Evolutionary conservation across 2,113 vertebrate species (phyloP), one percentile per base, ranked within the genome.

Genomic region (Gorsachius goisagi): DNA sequence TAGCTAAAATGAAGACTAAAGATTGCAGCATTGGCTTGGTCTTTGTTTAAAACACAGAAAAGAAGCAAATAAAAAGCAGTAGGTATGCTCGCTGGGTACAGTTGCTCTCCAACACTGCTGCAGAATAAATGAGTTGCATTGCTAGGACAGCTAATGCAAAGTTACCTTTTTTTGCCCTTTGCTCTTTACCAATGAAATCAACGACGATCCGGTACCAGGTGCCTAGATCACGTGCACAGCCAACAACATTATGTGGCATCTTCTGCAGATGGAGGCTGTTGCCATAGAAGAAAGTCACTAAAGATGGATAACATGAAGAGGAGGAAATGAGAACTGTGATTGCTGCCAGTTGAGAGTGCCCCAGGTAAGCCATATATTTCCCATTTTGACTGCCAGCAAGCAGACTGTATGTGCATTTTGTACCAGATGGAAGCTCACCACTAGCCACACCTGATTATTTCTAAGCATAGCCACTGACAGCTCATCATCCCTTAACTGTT

Each of bases 211-310:
- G n/a, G 41, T n/a, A 81, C 50, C 53, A 69, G 66, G 71, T 77
- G 84, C 59, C 84, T 92, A 92, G 50, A 58, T 14, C 6, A 3
- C 0, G 2, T 5, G 41, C 26, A 76, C 28, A 91, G 80, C 32
- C 91, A 93, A 88, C 28, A 89, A 91, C 91, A 91, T 64, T 63
- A 92, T 66, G 50, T 58, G 67, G 37, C 59, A 55, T 85, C 86
- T 93, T 92, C 87, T 74, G 77, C 71, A 85, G 94, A 80, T 58
- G 84, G 50, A 94, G 81, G 58, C 67, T 92, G 85, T 91, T 96
- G 73, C 88, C 94, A 73, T 4, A 85, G 95, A 87, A 92, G 95
- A 85, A 95, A 94, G 66, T 96, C 96, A 97, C 96, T 97, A 80
- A 89, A 89, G 87, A 71, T 37, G 92, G 91, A 93, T 82, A 92